These are phyloP conservation scores for Climacteris rufus DNA, from an alignment of 2,113 vertebrate species.

Conservation along the genomic window DNA sequence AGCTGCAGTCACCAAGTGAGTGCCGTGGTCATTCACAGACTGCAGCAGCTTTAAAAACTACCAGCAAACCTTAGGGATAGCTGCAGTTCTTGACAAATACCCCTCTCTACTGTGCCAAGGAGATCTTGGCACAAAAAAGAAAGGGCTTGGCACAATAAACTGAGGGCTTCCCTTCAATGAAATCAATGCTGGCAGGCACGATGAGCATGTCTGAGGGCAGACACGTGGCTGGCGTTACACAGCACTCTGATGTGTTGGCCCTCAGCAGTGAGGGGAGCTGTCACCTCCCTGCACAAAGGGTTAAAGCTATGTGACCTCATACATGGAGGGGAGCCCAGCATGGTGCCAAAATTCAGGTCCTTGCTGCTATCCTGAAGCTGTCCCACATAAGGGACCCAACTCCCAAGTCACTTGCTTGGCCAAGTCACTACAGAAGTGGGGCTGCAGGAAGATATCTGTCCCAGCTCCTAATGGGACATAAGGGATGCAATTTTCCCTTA, in stretches of 20 bases:
- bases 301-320: not conserved
- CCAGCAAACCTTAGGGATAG: not conserved
- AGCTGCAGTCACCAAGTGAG: not conserved
- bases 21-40: not conserved
- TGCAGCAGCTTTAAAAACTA: not conserved
- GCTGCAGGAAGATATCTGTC: not conserved
- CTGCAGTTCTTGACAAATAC: not conserved
- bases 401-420: not conserved
- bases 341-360: not conserved
- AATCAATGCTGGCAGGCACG: not conserved
- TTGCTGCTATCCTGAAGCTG: not conserved
- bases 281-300: not conserved
- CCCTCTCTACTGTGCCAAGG: not conserved
- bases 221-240: accelerated
- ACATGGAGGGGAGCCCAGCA: accelerated
- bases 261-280: not conserved
- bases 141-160: not conserved
- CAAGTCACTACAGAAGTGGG: not conserved
- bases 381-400: not conserved
- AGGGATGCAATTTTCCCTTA: not conserved
- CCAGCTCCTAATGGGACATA: not conserved
- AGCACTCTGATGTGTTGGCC: not conserved
- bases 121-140: not conserved
- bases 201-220: not conserved
- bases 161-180: not conserved